Conservation (phyloP, 2,113 vertebrate genomes). For the Hippocampus zosterae region DNA sequence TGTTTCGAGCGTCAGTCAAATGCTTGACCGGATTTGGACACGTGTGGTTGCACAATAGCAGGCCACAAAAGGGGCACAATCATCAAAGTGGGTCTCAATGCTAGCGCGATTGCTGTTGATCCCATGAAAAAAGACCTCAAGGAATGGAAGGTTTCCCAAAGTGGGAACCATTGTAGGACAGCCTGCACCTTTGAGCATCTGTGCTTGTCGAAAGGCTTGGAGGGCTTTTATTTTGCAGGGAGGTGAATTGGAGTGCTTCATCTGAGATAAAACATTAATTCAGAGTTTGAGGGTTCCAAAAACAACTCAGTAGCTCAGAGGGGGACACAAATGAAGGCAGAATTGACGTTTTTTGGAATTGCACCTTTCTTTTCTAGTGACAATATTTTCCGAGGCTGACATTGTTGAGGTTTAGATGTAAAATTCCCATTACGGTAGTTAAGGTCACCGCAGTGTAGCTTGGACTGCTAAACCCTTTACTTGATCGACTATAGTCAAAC, state of each 20-base stretch:
- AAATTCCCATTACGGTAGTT: no score
- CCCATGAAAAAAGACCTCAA: background rate
- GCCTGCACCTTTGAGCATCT: background rate
- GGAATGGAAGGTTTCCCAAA: background rate
- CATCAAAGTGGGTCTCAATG: background rate
- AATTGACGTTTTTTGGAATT: background rate
- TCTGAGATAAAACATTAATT: background rate
- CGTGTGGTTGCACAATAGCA: background rate
- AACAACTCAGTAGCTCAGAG: background rate
- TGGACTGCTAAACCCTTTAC: no score
- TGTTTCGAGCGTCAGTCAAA: slow-evolving; percentile 1
- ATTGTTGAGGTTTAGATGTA: no score
- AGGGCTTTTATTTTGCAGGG: background rate
- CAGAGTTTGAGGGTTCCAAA: background rate
- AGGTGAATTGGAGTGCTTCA: background rate
- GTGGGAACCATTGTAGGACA: slow-evolving; percentile 1
- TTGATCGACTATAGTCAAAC: no score
- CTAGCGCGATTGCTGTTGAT: background rate
- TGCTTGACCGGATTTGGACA: background rate
- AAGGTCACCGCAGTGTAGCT: no score
- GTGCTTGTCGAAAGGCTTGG: background rate
- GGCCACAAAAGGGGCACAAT: background rate
- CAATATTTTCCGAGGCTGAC: no score
- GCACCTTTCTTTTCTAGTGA: no score
- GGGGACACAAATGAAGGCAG: background rate